phyloP scores from a whole-genome alignment of 2,113 vertebrate species.

The Rhombomys opimus region DNA sequence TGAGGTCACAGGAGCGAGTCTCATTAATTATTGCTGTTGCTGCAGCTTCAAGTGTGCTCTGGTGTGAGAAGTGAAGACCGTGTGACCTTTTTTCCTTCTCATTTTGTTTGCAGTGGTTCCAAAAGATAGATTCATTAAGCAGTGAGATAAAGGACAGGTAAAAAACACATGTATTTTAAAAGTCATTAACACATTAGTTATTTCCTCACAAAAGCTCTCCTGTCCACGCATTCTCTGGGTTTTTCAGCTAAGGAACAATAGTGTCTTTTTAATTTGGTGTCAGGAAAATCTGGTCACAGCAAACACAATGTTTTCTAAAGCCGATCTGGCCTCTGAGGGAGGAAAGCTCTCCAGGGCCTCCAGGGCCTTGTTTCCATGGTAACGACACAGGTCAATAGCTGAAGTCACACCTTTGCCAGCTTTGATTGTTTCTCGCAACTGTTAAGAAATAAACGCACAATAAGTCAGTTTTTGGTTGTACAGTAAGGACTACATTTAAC shows the following conservation, averaged over 20 bases:
- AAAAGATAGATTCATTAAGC: slow-evolving; percentile 73
- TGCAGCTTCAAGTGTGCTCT: slow-evolving; percentile 94
- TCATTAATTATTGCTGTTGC: slow-evolving; percentile 99
- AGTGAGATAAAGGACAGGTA: slow-evolving; percentile 56
- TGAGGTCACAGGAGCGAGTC: slow-evolving; percentile 93
- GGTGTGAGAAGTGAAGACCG: slow-evolving; percentile 90
- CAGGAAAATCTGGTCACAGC: slow-evolving; percentile 94
- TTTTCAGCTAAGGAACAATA: slow-evolving; percentile 59
- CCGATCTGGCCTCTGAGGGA: slow-evolving; percentile 95
- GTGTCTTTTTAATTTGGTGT: slow-evolving; percentile 69
- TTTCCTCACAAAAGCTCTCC: slow-evolving; percentile 33
- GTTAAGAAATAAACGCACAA: slow-evolving; percentile 87
- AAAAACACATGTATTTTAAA: slow-evolving; percentile 18
- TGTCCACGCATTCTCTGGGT: neutral
- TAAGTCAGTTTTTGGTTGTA: slow-evolving; percentile 70
- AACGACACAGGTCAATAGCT: slow-evolving; percentile 96
- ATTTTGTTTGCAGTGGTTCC: slow-evolving; percentile 85
- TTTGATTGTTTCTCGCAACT: slow-evolving; percentile 94
- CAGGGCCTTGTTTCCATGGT: slow-evolving; percentile 96
- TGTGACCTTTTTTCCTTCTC: slow-evolving; percentile 91
- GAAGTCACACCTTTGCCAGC: slow-evolving; percentile 96
- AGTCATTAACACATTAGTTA: slow-evolving; percentile 59
- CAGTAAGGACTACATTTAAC: neutral
- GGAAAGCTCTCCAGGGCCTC: slow-evolving; percentile 95
- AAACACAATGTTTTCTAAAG: slow-evolving; percentile 97